phyloP scores from a whole-genome alignment of 2,113 vertebrate species.

The Ctenomys sociabilis region DNA sequence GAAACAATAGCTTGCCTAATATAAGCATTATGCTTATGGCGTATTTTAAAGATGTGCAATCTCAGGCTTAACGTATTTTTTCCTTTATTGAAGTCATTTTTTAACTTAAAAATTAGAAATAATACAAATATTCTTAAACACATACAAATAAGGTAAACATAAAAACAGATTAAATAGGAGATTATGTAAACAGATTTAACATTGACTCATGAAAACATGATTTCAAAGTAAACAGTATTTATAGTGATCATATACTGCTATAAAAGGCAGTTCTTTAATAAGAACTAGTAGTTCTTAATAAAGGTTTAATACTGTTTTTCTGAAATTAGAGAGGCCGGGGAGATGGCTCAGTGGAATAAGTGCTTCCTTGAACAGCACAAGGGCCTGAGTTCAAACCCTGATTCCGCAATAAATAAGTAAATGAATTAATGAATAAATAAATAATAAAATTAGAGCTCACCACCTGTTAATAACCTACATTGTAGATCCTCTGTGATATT shows the following conservation, averaged over 20 bases:
- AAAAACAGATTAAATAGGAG: neutral
- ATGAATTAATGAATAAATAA: no score
- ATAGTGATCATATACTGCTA: neutral
- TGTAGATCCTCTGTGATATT: neutral
- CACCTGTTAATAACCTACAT: neutral
- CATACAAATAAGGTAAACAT: neutral
- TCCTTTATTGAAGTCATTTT: neutral
- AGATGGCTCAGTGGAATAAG: no score
- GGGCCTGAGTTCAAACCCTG: no score
- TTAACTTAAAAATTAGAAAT: neutral
- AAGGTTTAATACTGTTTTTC: neutral
- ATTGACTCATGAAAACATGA: neutral
- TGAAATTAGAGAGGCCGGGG: neutral
- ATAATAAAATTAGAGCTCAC: neutral
- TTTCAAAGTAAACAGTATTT: neutral
- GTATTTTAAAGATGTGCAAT: neutral
- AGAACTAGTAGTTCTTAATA: neutral
- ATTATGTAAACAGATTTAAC: neutral
- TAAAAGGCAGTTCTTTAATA: neutral
- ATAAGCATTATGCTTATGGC: neutral
- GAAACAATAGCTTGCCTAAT: neutral
- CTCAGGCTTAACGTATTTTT: neutral
- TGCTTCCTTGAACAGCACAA: no score
- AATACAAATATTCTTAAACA: neutral
- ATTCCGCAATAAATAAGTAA: no score